Conservation (phyloP, 2,797 vertebrate genomes). For the Urocyon cinereoargenteus region DNA sequence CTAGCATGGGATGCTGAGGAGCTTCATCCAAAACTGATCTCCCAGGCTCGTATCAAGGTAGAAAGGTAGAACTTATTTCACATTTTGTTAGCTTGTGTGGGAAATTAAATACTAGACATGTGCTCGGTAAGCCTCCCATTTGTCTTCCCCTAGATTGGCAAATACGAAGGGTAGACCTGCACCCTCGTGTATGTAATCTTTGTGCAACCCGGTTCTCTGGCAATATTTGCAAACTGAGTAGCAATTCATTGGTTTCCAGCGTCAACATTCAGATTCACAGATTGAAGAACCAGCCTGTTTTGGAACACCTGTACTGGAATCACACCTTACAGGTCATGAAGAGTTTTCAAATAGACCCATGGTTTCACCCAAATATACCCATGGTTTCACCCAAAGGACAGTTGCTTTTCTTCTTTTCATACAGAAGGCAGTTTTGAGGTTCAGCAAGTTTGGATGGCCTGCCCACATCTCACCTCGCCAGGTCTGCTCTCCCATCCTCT, state of each 20-base stretch:
- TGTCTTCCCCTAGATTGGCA: background rate
- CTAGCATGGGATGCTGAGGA: background rate
- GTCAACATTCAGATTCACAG: background rate
- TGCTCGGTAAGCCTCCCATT: background rate
- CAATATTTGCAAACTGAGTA: background rate
- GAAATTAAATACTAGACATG: background rate
- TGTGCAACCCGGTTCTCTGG: background rate
- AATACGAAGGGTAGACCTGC: background rate
- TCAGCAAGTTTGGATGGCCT: background rate
- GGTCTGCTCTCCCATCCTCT: background rate
- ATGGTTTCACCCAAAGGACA: background rate
- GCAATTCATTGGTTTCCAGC: background rate
- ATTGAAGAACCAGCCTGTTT: background rate
- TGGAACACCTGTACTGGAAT: background rate
- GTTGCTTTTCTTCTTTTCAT: background rate
- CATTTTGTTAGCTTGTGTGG: background rate
- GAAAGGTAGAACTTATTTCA: background rate
- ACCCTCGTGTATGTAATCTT: background rate
- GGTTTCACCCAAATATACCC: background rate
- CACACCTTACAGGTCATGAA: background rate
- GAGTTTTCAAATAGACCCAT: background rate
- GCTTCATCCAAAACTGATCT: background rate
- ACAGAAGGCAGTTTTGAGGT: background rate
- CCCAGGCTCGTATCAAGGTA: background rate
- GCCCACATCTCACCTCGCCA: background rate